Evolutionary conservation across 2,797 vertebrate species (phyloP).

Genomic region (Chromis chromis): DNA sequence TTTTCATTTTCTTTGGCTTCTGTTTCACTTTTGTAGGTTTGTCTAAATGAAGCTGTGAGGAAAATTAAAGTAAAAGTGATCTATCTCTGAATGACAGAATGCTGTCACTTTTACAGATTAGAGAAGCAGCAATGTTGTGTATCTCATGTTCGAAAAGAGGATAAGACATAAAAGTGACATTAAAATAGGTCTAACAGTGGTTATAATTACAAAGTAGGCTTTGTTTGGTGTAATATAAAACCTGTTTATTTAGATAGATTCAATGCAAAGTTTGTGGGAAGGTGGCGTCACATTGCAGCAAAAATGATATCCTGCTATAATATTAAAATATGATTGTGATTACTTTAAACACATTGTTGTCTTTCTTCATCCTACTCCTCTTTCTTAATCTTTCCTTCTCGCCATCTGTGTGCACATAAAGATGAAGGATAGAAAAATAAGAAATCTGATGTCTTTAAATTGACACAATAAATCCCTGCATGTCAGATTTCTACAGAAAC

Average conservation of each 20-base stretch:
- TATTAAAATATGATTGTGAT: no score
- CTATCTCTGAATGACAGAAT: no score
- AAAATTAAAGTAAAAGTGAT: no score
- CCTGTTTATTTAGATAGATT: slow-evolving; percentile 6
- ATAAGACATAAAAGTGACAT: no score
- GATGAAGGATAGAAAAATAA: slow-evolving; percentile 27
- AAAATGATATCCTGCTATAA: background rate
- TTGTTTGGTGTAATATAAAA: slow-evolving; percentile 14
- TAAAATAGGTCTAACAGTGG: background rate
- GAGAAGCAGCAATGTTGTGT: no score
- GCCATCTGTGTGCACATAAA: slow-evolving; percentile 16
- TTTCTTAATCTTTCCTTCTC: slow-evolving; percentile 19
- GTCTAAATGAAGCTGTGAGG: no score
- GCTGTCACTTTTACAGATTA: no score
- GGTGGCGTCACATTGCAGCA: background rate
- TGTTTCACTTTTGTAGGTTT: no score
- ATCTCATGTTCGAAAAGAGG: no score
- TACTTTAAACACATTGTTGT: background rate
- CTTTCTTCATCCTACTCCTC: background rate
- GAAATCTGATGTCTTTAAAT: slow-evolving; percentile 12
- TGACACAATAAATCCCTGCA: slow-evolving; percentile 20
- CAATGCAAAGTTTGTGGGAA: slow-evolving; percentile 13
- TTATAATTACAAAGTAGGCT: background rate
- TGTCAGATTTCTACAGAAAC: slow-evolving; percentile 21
- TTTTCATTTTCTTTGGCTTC: no score